These are phyloP conservation scores for Pedetes capensis DNA, from an alignment of 2,113 vertebrate genomes.

Conservation along the genomic window DNA sequence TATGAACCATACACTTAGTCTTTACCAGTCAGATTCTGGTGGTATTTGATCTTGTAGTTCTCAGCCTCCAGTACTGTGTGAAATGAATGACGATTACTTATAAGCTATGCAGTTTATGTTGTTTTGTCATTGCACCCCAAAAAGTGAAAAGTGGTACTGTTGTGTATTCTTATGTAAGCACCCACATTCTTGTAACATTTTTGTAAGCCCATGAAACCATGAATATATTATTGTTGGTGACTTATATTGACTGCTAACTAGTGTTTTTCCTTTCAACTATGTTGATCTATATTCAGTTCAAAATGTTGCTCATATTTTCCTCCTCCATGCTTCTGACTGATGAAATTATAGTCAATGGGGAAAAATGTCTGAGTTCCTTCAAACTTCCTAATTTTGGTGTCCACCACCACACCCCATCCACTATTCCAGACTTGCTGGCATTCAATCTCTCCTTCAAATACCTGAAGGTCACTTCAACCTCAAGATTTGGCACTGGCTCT, in stretches of 20 bases:
- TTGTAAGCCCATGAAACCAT: neutral
- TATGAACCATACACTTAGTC: neutral
- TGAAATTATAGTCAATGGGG: neutral
- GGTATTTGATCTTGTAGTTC: neutral
- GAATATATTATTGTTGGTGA: neutral
- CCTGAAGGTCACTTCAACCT: neutral
- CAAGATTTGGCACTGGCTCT: neutral
- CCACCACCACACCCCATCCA: rapidly evolving
- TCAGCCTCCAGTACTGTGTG: neutral
- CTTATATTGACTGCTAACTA: neutral
- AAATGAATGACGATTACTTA: neutral
- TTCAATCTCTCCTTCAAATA: neutral
- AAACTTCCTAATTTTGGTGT: neutral
- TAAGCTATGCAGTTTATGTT: neutral
- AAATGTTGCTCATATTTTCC: neutral
- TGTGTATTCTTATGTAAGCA: neutral
- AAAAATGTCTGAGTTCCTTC: neutral
- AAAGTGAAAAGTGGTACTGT: neutral
- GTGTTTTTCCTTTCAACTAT: neutral
- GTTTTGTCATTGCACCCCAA: neutral
- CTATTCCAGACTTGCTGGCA: neutral
- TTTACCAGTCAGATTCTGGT: neutral
- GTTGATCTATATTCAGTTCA: neutral
- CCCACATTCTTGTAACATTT: neutral
- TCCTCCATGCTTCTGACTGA: neutral